Evolutionary conservation across 2,888 invertebrate species (phyloP).

Genomic region (Lepidonotus clava): DNA sequence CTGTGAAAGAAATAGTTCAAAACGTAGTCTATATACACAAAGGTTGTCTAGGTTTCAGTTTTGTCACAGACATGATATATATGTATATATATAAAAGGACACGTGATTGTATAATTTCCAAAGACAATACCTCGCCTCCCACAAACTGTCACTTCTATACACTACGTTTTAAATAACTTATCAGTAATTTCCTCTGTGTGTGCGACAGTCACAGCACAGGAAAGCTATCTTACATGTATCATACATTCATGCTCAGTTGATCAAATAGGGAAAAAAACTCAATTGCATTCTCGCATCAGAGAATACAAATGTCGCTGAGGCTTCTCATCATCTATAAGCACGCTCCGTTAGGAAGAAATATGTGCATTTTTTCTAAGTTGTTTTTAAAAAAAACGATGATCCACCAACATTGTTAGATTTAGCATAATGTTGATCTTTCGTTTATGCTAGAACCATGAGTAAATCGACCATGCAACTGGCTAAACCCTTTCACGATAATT

Average conservation of each 20-base stretch:
- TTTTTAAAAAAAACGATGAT: no score
- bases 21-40: conserved; percentile 35
- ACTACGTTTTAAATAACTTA: conserved; percentile 44
- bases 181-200: not conserved
- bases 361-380: no score
- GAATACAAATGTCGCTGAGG: not conserved
- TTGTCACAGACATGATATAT: conserved; percentile 28
- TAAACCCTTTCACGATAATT: conserved; percentile 39
- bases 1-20: conserved; percentile 49
- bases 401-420: not conserved
- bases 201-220: conserved; percentile 10
- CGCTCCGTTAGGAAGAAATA: no score
- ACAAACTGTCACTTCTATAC: conserved; percentile 28
- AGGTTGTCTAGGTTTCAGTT: conserved; percentile 8
- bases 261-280: not conserved
- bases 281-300: not conserved
- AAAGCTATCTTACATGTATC: conserved; percentile 34
- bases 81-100: conserved; percentile 43
- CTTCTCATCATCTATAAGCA: not conserved
- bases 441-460: not conserved
- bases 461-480: conserved; percentile 29
- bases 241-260: conserved; percentile 29
- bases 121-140: conserved; percentile 27
- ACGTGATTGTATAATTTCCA: conserved; percentile 29
- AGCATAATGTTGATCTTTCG: not conserved